phyloP scores from a whole-genome alignment of 1,140 invertebrate species.

The Phymorhynchus buccinoides region DNA sequence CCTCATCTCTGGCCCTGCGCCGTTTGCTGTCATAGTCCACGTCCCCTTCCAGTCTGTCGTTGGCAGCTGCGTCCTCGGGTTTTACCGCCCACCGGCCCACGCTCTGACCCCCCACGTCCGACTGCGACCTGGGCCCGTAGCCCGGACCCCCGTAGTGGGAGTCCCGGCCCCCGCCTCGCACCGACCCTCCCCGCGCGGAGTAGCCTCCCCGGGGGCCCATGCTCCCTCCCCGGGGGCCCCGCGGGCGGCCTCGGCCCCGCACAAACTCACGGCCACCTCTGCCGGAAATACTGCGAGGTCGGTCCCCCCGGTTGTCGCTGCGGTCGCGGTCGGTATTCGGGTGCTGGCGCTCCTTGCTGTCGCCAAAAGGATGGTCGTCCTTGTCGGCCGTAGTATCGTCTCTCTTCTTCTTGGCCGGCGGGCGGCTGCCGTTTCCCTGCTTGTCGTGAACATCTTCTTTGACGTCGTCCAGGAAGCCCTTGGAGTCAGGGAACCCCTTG shows the following conservation, averaged over 20 bases:
- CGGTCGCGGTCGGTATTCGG: conserved; percentile 48
- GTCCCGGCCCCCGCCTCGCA: conserved; percentile 47
- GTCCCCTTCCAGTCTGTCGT: conserved; percentile 26
- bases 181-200: conserved; percentile 43
- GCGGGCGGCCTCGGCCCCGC: conserved; percentile 60
- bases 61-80: conserved; percentile 25
- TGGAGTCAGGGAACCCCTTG: conserved; percentile 18
- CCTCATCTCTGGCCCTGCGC: conserved; percentile 65
- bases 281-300: conserved; percentile 42
- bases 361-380: conserved; percentile 39
- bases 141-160: conserved; percentile 46
- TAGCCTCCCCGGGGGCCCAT: conserved; percentile 41
- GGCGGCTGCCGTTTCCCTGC: conserved; percentile 46
- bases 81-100: conserved; percentile 49
- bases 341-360: conserved; percentile 43
- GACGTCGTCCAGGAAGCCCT: conserved; percentile 26
- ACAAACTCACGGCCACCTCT: conserved; percentile 69
- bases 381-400: conserved; percentile 45
- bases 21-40: conserved; percentile 39
- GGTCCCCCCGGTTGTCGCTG: conserved; percentile 44
- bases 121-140: conserved; percentile 46
- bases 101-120: conserved; percentile 42
- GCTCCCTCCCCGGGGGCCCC: conserved; percentile 49
- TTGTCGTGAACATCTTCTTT: conserved; percentile 36
- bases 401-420: conserved; percentile 56